A percentile compares a stretch with the other conserved stretches of the same genome.
phyloP scores from a whole-genome alignment of 2,113 vertebrate species.

The Acanthisitta chloris region DNA sequence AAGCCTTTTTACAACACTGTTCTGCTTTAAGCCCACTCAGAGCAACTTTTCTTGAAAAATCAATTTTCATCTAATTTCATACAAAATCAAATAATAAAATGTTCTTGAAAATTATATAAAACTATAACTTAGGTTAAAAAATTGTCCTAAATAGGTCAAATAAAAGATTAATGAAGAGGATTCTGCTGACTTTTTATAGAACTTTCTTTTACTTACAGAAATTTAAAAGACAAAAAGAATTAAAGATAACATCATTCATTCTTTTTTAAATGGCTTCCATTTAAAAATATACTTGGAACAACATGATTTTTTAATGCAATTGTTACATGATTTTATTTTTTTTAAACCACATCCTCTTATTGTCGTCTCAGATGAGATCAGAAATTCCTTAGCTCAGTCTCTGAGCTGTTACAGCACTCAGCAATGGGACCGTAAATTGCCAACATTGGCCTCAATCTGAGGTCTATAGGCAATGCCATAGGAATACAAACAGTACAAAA shows the following conservation, averaged over 20 bases:
- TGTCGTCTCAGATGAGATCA: background rate
- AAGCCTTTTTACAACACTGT: background rate
- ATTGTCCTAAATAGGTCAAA: background rate
- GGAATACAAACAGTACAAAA: background rate
- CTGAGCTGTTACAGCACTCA: background rate
- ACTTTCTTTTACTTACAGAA: background rate
- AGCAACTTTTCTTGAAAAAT: background rate
- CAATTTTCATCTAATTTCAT: too few species aligned
- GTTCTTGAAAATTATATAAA: background rate
- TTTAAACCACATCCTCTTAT: background rate
- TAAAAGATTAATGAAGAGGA: background rate
- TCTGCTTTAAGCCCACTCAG: background rate
- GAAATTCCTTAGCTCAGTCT: background rate
- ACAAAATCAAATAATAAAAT: background rate
- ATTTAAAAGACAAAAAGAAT: background rate
- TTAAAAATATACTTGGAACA: background rate
- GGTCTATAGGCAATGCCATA: background rate
- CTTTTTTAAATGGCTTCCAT: background rate
- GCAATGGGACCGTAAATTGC: background rate
- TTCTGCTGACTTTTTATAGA: background rate
- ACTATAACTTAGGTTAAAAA: background rate
- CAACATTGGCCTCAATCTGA: background rate
- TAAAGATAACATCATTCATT: background rate
- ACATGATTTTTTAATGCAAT: background rate
- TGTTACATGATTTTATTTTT: background rate